Base-by-base conservation (phyloP, 2,113 vertebrate genomes). In the Haplochromis burtoni region DNA sequence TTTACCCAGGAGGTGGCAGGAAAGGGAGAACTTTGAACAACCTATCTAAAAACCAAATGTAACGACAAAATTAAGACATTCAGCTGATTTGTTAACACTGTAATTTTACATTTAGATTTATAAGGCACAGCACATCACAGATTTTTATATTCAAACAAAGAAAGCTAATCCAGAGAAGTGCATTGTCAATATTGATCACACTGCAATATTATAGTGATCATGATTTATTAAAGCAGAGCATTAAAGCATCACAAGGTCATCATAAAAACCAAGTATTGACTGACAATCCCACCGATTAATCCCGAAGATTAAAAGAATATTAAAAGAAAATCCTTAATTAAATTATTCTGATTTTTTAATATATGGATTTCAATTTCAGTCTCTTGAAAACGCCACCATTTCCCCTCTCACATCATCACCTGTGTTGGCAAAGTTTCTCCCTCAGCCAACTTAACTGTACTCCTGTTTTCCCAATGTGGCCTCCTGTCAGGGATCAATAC, bases 401-500 rank as follows among this genome's bases (percentile, higher is more conserved):
- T 26, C 55, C 6, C 79, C 17, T 13, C 29, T 83, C 26, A 35
- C 71, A 49, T 78, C 59, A 54, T 81, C 78, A 63, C 47, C 54
- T 35, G 42, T 24, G 31, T 73, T 29, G 79, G 40, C 83, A 92
- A 95, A 95, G 51, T 94, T 95, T 89, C 84, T 86, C 84, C 78
- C 85, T 89, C 84, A 51, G 21, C 40, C 83, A 90, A 86, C 85
- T 86, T 40, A 31, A 90, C 87, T 85, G 54, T 61, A 51, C 86
- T 84, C 86, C 84, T 33, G 73, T 86, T 90, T 81, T 87, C 91
- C 94, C 89, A 84, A 21, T 19, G 88, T 82, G 86, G 91, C 86
- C 89, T 86, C 88, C 85, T 24, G 89, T 86, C 88, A 59, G 82
- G 83, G 92, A 96, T 97, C 95, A 94, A 96, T 96, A 93, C 85